Evolutionary conservation across 92 coral and sea anemone species (phyloP).

Genomic region (Epizoanthus stellaris): DNA sequence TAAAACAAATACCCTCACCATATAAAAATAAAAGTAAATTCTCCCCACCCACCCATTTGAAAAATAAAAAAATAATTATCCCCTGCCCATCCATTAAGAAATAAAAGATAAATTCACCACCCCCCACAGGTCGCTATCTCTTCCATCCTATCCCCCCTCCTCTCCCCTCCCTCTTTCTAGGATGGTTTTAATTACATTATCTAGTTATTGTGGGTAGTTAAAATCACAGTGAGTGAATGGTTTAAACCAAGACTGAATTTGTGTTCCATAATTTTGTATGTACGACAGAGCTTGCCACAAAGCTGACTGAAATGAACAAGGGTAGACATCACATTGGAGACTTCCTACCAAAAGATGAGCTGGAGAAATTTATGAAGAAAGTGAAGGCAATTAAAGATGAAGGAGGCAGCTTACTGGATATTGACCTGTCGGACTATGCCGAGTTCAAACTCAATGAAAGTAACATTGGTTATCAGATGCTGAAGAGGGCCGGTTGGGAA

Average conservation of each 20-base stretch:
- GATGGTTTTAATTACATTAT: too few species aligned
- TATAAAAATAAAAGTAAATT: too few species aligned
- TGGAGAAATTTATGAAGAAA: constrained; percentile 90
- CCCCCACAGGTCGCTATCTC: too few species aligned
- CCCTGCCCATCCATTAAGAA: too few species aligned
- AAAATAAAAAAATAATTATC: too few species aligned
- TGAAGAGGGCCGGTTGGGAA: constrained; percentile 96
- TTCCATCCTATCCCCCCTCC: too few species aligned
- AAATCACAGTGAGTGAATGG: neutral
- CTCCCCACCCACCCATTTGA: too few species aligned
- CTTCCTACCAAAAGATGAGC: constrained; percentile 93
- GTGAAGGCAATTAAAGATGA: constrained; percentile 90
- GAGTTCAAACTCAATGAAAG: constrained; percentile 96
- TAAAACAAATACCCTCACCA: too few species aligned
- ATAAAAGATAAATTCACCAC: too few species aligned
- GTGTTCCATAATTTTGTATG: neutral
- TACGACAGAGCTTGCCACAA: constrained; percentile 78
- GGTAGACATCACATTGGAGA: constrained; percentile 98
- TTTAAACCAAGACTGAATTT: neutral
- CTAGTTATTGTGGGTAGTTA: too few species aligned
- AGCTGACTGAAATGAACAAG: constrained; percentile 80
- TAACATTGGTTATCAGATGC: constrained; percentile 97
- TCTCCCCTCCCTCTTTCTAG: too few species aligned
- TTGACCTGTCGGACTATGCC: constrained; percentile 92
- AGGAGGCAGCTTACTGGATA: constrained; percentile 73